Base-by-base conservation (phyloP, 2,797 vertebrate species). In the Fratercula arctica region DNA sequence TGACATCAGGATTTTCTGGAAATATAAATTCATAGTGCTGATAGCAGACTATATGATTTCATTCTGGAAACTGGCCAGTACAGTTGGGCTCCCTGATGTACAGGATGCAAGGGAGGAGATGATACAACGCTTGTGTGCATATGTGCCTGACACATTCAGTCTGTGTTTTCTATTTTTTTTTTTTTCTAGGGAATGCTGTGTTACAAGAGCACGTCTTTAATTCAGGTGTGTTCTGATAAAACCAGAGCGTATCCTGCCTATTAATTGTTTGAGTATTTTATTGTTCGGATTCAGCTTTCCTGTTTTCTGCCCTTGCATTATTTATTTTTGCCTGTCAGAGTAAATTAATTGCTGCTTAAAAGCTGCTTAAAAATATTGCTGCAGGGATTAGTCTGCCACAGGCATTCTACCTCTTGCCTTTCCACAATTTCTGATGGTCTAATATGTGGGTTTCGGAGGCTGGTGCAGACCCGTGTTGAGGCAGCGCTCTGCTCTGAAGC, bases 1-100 rank as follows among this genome's bases (percentile, higher is more conserved):
- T 95, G 93, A 94, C 87, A 84, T 84, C 74, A 93, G 76, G 51
- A 39, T 86, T 87, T 89, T 94, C 76, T 91, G 87, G 74, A 69
- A 94, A 75, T 90, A 91, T 15, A 90, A 95, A 93, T 93, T 84
- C 48, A 17, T 26, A 39, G 77, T 54, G 89, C 75, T 94, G 79
- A 94, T 94, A 93, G 87, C 67, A 87, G 85, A 77, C 87, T 82
- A 9, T 79, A 57, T 97, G 96, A 94, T 91, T 92, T 97, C 87
- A 93, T 89, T 88, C 69, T 94, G 85, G 91, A 92, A 63, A 48
- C 29, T 11, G 43, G 77, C 95, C 92, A 95, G 48, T 76, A 25
- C 89, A 48, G 69, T 93, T 89, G 88, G 67, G 63, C 54, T 96
- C 56, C 53, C 72, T 91, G 74, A 76, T 88, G 56, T 78, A 39